Base-by-base conservation (phyloP, 2,113 vertebrate species). In the Psephotus haematonotus region DNA sequence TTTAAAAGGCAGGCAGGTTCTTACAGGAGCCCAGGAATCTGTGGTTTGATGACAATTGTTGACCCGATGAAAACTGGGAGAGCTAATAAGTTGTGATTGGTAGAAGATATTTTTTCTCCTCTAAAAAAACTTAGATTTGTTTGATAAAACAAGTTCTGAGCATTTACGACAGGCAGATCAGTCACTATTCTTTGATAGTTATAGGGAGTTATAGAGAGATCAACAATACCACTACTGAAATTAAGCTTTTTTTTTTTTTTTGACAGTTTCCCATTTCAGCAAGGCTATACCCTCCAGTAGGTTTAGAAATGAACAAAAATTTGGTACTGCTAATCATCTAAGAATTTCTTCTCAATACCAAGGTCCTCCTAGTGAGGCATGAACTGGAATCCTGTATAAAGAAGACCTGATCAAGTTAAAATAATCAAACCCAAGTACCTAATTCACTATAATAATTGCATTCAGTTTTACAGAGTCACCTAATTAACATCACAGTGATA, bases 1-100 rank as follows among this genome's bases (percentile, higher is more conserved):
- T 85, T 80, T 49, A 76, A 76, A 16, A 79, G 29, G 33, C 43
- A 86, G 9, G 35, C 2, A 79, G n/a, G n/a, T 44, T 9, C 31
- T 46, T 63, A 53, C 44, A 19, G 29, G 19, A 83, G 46, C 37
- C 50, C 55, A n/a, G 10, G 22, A 88, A 75, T 43, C 31, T 83
- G 22, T 4, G 7, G 5, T 53, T 57, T 67, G 31, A n/a, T 39
- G 64, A 43, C 1, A 74, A 41, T 0, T 28, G 43, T 0, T 37
- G 43, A 84, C 28, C 15, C 19, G 60, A 9, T 46, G n/a, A 88
- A 70, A 68, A 52, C 7, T 55, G 31, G 11, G 37, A 65, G 9
- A 10, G n/a, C n/a, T 62, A 10, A 44, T 4, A 78, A 53, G 25
- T 7, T 53, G 13, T 59, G 39, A 15, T 29, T 46, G 11, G 28